Conservation (phyloP, 1,140 invertebrate genomes). For the Drosophila kurseongensis region DNA sequence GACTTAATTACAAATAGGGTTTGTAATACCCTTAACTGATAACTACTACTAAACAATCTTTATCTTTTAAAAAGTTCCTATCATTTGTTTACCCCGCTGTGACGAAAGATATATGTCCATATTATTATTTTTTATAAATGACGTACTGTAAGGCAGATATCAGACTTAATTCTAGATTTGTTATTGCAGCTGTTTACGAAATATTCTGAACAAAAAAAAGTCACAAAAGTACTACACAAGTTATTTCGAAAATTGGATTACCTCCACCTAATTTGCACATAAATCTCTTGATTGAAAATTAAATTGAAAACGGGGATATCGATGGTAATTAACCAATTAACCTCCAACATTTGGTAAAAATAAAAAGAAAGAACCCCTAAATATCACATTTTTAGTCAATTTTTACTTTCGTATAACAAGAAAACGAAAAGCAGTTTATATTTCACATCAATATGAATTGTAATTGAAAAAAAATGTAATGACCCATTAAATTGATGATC, state of each 20-base stretch:
- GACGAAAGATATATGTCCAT: constrained; percentile 25
- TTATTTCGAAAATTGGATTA: not conserved
- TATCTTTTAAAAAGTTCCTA: constrained; percentile 13
- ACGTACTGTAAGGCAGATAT: not conserved
- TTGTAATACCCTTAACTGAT: constrained; percentile 19
- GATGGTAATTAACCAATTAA: too few relatives aligned
- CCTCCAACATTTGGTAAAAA: too few relatives aligned
- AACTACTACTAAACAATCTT: constrained; percentile 3
- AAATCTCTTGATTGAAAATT: too few relatives aligned
- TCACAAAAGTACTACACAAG: not conserved
- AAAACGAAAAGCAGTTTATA: too few relatives aligned
- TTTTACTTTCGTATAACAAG: too few relatives aligned
- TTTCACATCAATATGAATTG: not conserved
- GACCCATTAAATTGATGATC: not conserved
- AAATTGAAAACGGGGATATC: too few relatives aligned
- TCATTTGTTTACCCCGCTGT: constrained; percentile 29
- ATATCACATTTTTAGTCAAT: too few relatives aligned
- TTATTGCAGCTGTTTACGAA: constrained; percentile 8
- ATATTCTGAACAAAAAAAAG: not conserved
- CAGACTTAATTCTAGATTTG: not conserved
- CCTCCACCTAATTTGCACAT: too few relatives aligned
- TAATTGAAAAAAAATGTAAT: not conserved
- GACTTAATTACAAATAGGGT: constrained; percentile 22
- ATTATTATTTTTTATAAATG: constrained; percentile 13
- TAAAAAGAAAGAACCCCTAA: too few relatives aligned